Evolutionary conservation across 2,797 vertebrate genomes (phyloP), one percentile per base, ranked within the genome.

Genomic region (Crenuchus spilurus): DNA sequence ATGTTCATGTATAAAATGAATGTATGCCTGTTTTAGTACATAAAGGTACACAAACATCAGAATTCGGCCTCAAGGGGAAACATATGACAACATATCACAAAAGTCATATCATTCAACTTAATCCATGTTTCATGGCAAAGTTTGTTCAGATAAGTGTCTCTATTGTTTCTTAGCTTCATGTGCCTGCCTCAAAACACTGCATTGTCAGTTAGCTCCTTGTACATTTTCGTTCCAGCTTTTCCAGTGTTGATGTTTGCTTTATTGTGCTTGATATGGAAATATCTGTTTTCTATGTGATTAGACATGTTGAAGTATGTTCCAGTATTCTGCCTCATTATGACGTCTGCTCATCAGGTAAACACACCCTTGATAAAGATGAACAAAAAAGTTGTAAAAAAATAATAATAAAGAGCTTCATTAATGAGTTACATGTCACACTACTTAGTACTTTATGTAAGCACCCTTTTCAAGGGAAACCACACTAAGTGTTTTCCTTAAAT

Each of bases 381-480:
- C 51, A 14, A 39, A 22, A 20, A 6, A 11, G 33, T 11, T 6
- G 26, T 30, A 30, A 39, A 60, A 55, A 55, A 33, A 55, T 31
- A 31, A 55, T n/a, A 35, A 37, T 35, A 61, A 26, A 41, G 35
- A 13, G 37, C 20, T 41, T 22, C 41, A 37, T 37, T 62, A 62
- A 62, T 62, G 35, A 62, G 58, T 24, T 62, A 24, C 37, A 62
- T 62, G 37, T 62, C 22, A 62, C 22, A 62, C 37, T 41, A 35
- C 11, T 26, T 62, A 24, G 13, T 41, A 26, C 22, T 62, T 41
- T 20, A 2, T 62, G 58, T 24, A 62, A 42, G 5, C 37, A n/a
- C 9, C 35, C 14, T 13, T 61, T 61, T 61, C 20, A 26, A 41
- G 58, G 35, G 22, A 61, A 37, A 41, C 58, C 35, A 16, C 58